Percentiles rank a stretch among this genome's conserved stretches.
Conservation (phyloP, 2,797 vertebrate genomes). For the Propithecus deckenii region DNA sequence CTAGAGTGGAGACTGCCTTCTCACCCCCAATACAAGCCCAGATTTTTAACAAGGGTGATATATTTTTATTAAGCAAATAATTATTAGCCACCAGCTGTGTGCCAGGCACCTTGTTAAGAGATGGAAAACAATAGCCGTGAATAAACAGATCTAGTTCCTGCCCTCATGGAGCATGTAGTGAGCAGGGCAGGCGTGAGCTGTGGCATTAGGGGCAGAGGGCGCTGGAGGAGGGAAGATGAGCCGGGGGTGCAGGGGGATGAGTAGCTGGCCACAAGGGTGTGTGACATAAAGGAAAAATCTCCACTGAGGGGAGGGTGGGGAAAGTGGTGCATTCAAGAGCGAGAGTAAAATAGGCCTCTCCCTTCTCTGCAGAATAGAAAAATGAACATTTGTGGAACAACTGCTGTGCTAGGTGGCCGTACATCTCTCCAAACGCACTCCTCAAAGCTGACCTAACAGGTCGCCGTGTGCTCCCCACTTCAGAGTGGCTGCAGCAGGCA, state of each 20-base stretch:
- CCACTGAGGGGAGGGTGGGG: background rate
- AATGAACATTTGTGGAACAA: background rate
- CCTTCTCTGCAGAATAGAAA: background rate
- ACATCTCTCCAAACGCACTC: background rate
- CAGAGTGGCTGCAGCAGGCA: background rate
- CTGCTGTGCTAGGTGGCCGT: background rate
- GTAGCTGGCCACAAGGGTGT: background rate
- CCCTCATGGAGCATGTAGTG: background rate
- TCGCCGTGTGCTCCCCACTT: background rate
- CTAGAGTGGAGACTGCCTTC: background rate
- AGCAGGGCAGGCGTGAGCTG: background rate
- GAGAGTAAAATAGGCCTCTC: background rate
- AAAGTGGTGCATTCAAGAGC: background rate
- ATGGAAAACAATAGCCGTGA: background rate
- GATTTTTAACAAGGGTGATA: background rate
- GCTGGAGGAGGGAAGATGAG: background rate
- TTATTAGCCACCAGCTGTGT: background rate
- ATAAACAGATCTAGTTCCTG: background rate
- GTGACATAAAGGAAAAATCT: background rate
- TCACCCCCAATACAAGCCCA: background rate
- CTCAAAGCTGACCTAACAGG: background rate
- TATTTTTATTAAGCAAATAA: background rate
- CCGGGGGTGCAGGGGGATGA: fast-evolving
- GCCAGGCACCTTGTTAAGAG: background rate
- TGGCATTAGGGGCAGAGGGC: background rate